Evolutionary conservation across 2,888 invertebrate species (phyloP).

Genomic region (Campoletis raptor): DNA sequence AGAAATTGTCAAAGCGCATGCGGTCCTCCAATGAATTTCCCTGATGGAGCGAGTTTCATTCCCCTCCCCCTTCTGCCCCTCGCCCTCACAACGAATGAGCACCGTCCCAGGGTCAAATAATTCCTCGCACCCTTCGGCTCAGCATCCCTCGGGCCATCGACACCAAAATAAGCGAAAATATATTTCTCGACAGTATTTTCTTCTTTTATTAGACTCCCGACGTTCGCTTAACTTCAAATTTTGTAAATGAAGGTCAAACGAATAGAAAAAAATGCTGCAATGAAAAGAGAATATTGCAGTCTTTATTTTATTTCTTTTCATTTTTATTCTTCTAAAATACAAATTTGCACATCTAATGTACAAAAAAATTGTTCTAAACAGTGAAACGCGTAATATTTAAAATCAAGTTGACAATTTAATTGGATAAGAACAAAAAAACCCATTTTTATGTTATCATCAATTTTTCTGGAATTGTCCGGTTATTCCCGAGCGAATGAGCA

Average conservation of each 20-base stretch:
- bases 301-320: neutral
- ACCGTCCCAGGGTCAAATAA: constrained; percentile 30
- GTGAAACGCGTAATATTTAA: no score
- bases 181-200: neutral
- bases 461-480: no score
- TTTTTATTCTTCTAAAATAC: neutral
- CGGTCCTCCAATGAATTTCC: constrained; percentile 11
- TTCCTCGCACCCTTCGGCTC: constrained; percentile 12
- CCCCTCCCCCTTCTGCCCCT: constrained; percentile 42
- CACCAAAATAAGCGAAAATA: constrained; percentile 2
- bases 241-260: neutral
- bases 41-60: constrained; percentile 5
- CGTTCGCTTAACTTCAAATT: neutral
- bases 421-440: no score
- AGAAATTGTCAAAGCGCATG: constrained; percentile 20
- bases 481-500: neutral
- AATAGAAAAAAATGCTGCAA: neutral
- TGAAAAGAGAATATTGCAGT: neutral
- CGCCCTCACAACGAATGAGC: constrained; percentile 26
- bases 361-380: no score
- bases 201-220: neutral
- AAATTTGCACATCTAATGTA: neutral
- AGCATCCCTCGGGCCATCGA: constrained; percentile 7
- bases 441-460: no score
- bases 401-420: no score